Evolutionary conservation across 2,888 invertebrate species (phyloP).

Genomic region (Desoria tigrina): DNA sequence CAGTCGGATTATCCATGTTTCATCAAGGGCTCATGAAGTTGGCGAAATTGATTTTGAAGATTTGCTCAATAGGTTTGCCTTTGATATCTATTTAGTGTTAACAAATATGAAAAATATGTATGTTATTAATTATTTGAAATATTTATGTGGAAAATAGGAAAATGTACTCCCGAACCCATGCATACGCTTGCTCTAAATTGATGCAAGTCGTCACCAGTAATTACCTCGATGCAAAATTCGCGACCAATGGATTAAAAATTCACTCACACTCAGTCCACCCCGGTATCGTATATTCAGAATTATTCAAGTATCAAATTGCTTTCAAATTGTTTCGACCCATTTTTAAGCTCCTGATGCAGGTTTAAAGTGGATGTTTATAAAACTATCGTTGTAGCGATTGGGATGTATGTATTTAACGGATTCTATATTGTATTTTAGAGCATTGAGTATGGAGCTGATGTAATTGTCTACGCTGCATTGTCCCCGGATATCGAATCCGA

Average conservation of each 20-base stretch:
- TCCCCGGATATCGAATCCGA: conserved; percentile 65
- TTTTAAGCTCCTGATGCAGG: conserved; percentile 66
- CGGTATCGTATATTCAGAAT: conserved; percentile 79
- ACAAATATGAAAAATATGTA: not conserved
- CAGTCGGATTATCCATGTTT: conserved; percentile 80
- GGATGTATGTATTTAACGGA: too few species aligned
- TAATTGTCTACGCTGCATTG: conserved; percentile 75
- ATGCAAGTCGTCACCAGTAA: conserved; percentile 71
- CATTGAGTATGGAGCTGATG: conserved; percentile 76
- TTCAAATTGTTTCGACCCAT: conserved; percentile 67
- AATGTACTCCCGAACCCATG: conserved; percentile 57
- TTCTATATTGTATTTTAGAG: conserved; percentile 59
- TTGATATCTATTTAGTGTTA: not conserved
- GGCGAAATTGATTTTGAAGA: conserved; percentile 76
- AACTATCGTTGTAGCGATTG: too few species aligned
- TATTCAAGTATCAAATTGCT: conserved; percentile 69
- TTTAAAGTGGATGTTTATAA: too few species aligned
- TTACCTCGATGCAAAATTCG: conserved; percentile 64
- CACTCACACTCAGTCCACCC: conserved; percentile 79
- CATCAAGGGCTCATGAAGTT: conserved; percentile 76
- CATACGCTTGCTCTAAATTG: conserved; percentile 82
- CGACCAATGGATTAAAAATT: conserved; percentile 63
- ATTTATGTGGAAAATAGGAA: conserved; percentile 61
- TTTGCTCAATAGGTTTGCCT: conserved; percentile 62
- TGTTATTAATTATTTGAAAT: conserved; percentile 53